phyloP scores from a whole-genome alignment of 2,888 invertebrate genomes.

The Pogonocherus hispidulus region DNA sequence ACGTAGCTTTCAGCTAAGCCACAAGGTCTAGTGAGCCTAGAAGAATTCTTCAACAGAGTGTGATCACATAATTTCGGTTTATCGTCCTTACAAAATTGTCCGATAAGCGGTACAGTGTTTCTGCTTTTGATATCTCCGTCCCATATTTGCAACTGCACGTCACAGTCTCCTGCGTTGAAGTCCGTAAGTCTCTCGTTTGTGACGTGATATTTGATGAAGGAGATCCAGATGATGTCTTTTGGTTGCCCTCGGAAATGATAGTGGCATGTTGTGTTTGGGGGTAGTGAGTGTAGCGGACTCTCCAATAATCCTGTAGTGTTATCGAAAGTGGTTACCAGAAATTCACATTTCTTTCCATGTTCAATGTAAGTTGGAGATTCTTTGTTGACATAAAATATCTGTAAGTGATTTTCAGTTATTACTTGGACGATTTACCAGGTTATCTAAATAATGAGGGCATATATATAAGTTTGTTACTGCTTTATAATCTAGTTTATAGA shows the following conservation, averaged over 20 bases:
- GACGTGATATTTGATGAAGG: slow-evolving; percentile 86
- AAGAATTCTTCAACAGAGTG: slow-evolving; percentile 79
- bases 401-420: slow-evolving; percentile 48
- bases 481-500: too few species aligned
- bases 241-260: slow-evolving; percentile 83
- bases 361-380: slow-evolving; percentile 83
- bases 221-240: slow-evolving; percentile 86
- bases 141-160: slow-evolving; percentile 80
- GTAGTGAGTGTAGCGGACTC: slow-evolving; percentile 83
- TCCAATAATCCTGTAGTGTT: slow-evolving; percentile 80
- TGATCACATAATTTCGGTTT: slow-evolving; percentile 83
- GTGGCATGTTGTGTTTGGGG: slow-evolving; percentile 86
- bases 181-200: slow-evolving; percentile 72
- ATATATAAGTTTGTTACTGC: too few species aligned
- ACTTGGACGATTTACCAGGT: too few species aligned
- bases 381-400: slow-evolving; percentile 83
- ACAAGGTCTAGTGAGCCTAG: slow-evolving; percentile 80
- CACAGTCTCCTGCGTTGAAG: slow-evolving; percentile 80
- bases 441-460: too few species aligned
- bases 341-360: slow-evolving; percentile 82
- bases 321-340: slow-evolving; percentile 82
- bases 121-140: slow-evolving; percentile 74
- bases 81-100: slow-evolving; percentile 84
- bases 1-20: slow-evolving; percentile 82
- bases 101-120: slow-evolving; percentile 73